Conservation (phyloP, 2,113 vertebrate genomes). For the Cyphomyrus plagiostoma region DNA sequence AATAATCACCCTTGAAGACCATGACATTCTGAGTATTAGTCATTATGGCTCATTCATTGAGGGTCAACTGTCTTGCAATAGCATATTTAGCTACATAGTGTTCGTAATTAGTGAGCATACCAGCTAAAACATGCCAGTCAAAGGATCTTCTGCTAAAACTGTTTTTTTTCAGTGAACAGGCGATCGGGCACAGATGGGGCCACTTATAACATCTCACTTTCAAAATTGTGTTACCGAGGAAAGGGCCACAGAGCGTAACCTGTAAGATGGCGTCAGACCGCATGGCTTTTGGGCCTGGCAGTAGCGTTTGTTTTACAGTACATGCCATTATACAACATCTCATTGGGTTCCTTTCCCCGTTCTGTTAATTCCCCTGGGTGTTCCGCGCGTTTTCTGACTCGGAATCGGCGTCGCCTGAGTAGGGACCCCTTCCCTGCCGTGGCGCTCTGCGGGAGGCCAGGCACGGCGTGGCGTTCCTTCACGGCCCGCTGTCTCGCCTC, state of each 20-base stretch:
- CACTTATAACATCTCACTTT: neutral
- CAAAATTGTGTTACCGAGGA: neutral
- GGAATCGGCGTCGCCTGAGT: neutral
- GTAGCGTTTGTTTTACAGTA: neutral
- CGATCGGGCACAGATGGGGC: neutral
- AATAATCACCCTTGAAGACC: neutral
- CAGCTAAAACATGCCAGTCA: neutral
- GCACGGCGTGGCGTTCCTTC: neutral
- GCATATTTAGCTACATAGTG: neutral
- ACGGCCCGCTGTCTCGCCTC: constrained; percentile 31
- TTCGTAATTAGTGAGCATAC: neutral
- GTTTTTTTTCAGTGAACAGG: neutral
- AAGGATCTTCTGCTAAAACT: neutral
- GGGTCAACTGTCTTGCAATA: neutral
- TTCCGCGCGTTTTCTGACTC: neutral
- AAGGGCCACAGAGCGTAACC: neutral
- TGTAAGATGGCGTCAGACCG: neutral
- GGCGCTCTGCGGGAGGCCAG: neutral
- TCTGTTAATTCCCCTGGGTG: neutral
- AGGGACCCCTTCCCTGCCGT: neutral
- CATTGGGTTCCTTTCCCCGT: neutral
- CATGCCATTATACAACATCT: neutral
- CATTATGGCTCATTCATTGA: neutral
- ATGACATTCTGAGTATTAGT: neutral
- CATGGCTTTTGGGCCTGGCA: neutral